Base-by-base conservation (phyloP, 2,113 vertebrate genomes). In the Oceanites oceanicus region DNA sequence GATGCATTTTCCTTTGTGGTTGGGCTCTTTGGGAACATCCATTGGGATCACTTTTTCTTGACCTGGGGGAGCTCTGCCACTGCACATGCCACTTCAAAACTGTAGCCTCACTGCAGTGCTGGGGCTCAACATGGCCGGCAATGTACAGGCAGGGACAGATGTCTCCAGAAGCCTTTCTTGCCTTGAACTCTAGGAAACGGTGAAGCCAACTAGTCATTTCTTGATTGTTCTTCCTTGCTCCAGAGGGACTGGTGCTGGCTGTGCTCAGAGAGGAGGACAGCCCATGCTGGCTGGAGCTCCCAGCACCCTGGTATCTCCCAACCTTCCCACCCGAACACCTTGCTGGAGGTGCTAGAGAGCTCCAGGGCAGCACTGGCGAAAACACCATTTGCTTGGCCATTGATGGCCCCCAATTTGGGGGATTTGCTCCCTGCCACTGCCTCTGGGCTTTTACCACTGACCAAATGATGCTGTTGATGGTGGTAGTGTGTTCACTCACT, bases 391-490 rank as follows among this genome's bases (percentile, higher is more conserved):
- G 11, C 29, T 40, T 45, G 70, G 40, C 14, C 25, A 11, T 22
- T 1, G 3, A 14, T 30, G 21, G 16, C 7, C 26, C 30, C 22
- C 0, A 0, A 0, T 72, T 34, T 77, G 40, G 13, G 66, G 47
- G 3, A 30, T 80, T 80, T 52, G 14, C 36, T 70, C 18, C 45
- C 8, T 72, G 38, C 23, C 32, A 10, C 40, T 87, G 36, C 30
- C 68, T 77, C 50, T 3, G 3, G 65, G 45, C 70, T 74, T 19
- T 42, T 22, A 11, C 10, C n/a, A 25, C 9, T 8, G 25, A 66
- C n/a, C 50, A 49, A 66, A 84, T 0, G 20, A 62, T 20, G 82
- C 32, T 58, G 53, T 0, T 7, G 12, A 8, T 29, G 42, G 34
- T 40, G 62, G 42, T 13, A 44, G 42, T 13, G 2, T 2, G 0